Evolutionary conservation across 2,113 vertebrate genomes (phyloP), one percentile per base, ranked within the genome.

Genomic region (Pterocles burchelli): DNA sequence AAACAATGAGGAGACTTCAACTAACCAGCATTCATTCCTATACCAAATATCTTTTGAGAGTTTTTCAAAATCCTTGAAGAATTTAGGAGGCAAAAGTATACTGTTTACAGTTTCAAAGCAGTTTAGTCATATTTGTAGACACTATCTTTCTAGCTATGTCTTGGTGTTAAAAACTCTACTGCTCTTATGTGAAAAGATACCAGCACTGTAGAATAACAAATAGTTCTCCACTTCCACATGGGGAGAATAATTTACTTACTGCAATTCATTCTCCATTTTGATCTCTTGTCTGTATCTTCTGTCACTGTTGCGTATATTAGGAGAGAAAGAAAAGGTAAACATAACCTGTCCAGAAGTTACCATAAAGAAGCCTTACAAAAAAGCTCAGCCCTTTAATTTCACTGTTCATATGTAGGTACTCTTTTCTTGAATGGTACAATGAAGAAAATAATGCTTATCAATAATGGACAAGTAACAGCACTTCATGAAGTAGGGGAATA

Each of bases 161-260:
- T 79, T 55, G 18, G 5, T 55, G 38, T 52, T 73, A 83, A 75
- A 85, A 88, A 25, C 8, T 36, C 17, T 48, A 7, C 11, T 78
- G 4, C 3, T 79, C 17, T 45, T 57, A 21, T 14, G 45, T 95
- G 54, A 41, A 80, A 88, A 67, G 20, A 13, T 34, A 33, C 2
- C 13, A 68, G 9, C 20, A 33, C 11, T 77, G 24, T 17, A 51
- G 65, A 81, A 63, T 28, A 62, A 17, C 5, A 21, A 70, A 7
- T 45, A 48, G 58, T 6, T 70, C 14, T 77, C 17, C n/a, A 38
- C 9, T 57, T 61, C 70, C 8, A 49, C 0, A 0, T 41, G 11
- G 29, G 21, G 14, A 62, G 29, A 82, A 55, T 10, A 77, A 26
- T 77, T 90, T 66, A 18, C 9, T 45, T 45, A 34, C 26, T 51